These are phyloP conservation scores for Entomobrya multifasciata DNA, from an alignment of 2,888 invertebrate species.

Conservation along the genomic window DNA sequence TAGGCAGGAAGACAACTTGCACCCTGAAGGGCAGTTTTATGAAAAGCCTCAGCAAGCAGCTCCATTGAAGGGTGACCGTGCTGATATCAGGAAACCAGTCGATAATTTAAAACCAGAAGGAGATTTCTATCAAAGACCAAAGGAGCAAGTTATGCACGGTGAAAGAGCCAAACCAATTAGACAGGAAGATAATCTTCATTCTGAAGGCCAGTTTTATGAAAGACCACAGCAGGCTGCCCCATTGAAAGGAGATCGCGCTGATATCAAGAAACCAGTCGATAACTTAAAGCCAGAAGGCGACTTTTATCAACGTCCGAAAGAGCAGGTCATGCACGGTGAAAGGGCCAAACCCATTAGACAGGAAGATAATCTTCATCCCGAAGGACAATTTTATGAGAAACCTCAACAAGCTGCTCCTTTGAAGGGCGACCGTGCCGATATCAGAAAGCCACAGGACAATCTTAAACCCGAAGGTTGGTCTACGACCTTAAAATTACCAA, in stretches of 20 bases:
- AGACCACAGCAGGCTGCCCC: constrained; percentile 68
- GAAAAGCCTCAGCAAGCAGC: constrained; percentile 82
- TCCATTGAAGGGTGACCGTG: constrained; percentile 80
- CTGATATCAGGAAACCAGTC: constrained; percentile 80
- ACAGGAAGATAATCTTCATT: constrained; percentile 84
- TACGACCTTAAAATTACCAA: no score
- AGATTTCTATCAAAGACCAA: constrained; percentile 84
- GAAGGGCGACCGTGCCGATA: constrained; percentile 79
- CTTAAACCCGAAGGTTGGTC: constrained; percentile 74
- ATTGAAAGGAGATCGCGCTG: constrained; percentile 79
- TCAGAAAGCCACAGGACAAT: constrained; percentile 82
- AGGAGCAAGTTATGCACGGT: constrained; percentile 79
- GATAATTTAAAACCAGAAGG: constrained; percentile 83
- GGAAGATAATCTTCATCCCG: constrained; percentile 83
- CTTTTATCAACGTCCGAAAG: constrained; percentile 83
- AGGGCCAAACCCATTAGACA: constrained; percentile 83
- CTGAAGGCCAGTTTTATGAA: constrained; percentile 81
- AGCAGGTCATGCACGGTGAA: constrained; percentile 57
- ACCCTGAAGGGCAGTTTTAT: constrained; percentile 85
- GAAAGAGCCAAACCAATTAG: constrained; percentile 26
- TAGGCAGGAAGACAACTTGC: constrained; percentile 79
- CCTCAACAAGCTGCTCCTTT: constrained; percentile 56
- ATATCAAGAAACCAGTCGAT: constrained; percentile 81
- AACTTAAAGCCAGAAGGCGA: constrained; percentile 81
- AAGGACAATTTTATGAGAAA: constrained; percentile 82